phyloP scores from a whole-genome alignment of 1,140 invertebrate species.

The Lanistes nyassanus region DNA sequence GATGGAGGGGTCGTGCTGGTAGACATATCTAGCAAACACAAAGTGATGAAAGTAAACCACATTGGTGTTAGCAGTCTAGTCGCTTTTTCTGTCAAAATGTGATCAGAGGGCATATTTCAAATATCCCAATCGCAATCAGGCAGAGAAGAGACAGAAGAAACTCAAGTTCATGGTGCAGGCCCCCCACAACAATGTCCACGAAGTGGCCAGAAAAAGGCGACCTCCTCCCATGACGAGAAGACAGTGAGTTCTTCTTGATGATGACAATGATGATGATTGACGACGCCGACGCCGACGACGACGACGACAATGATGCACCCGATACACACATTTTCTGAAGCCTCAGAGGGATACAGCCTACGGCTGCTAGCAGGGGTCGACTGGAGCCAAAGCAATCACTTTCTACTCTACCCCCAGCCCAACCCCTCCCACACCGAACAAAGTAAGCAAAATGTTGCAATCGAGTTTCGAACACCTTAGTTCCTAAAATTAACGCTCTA shows the following conservation, averaged over 20 bases:
- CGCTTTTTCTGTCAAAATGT: too few species aligned
- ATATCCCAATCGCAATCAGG: neutral
- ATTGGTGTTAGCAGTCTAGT: neutral
- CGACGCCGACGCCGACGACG: too few species aligned
- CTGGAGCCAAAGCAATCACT: too few species aligned
- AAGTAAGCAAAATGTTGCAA: too few species aligned
- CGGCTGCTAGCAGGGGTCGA: too few species aligned
- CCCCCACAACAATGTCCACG: neutral
- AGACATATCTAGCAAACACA: neutral
- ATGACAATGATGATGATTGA: conserved; percentile 32
- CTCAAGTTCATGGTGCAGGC: conserved; percentile 33
- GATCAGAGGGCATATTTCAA: neutral
- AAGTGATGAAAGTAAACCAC: neutral
- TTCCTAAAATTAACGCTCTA: conserved; percentile 16
- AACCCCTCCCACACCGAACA: conserved; percentile 27
- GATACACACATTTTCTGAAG: too few species aligned
- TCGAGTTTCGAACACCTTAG: conserved; percentile 26
- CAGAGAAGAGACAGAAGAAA: conserved; percentile 29
- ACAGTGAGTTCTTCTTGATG: conserved; percentile 19
- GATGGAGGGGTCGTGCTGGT: too few species aligned
- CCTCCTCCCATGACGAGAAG: conserved; percentile 14
- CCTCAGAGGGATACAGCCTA: too few species aligned
- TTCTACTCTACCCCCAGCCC: conserved; percentile 30
- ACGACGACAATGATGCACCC: too few species aligned
- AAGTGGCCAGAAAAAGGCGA: conserved; percentile 3